A percentile compares a stretch with the other conserved stretches of the same genome.
Evolutionary conservation across 2,888 invertebrate genomes (phyloP).

Genomic region (Apotomis turbidana): DNA sequence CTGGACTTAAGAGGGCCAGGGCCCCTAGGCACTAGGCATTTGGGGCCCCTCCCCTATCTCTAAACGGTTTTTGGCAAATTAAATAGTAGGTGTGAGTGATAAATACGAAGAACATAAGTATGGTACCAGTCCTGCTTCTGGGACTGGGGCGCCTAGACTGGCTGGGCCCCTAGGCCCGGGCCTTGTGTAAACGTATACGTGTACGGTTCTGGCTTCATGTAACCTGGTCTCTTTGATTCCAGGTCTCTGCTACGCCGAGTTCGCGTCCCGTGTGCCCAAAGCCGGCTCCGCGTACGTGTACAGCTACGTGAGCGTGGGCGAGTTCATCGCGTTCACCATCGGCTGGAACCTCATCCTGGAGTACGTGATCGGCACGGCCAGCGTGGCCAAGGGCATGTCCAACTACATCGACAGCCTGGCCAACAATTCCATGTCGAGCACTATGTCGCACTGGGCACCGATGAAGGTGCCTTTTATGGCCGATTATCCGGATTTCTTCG

Average conservation of each 20-base stretch:
- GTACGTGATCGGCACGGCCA: constrained; percentile 92
- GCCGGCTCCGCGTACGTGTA: constrained; percentile 97
- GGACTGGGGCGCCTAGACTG: too few relatives aligned
- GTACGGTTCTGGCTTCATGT: too few relatives aligned
- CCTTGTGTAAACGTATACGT: too few relatives aligned
- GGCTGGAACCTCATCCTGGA: constrained; percentile 97
- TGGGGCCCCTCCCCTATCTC: too few relatives aligned
- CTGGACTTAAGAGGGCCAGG: too few relatives aligned
- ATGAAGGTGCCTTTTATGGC: constrained; percentile 87
- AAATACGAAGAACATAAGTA: too few relatives aligned
- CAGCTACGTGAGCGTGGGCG: constrained; percentile 95
- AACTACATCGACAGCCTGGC: constrained; percentile 89
- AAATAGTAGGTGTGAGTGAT: too few relatives aligned
- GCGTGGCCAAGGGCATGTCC: constrained; percentile 91
- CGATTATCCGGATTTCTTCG: constrained; percentile 90
- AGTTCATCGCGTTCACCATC: constrained; percentile 95
- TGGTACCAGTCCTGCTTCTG: too few relatives aligned
- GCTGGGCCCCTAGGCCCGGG: too few relatives aligned
- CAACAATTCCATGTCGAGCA: constrained; percentile 86
- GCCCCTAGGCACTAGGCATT: too few relatives aligned
- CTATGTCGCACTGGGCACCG: constrained; percentile 86
- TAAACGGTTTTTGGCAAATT: too few relatives aligned
- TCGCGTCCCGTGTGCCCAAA: constrained; percentile 93
- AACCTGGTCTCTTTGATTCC: constrained; percentile 45
- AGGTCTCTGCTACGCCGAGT: constrained; percentile 96